Base-by-base conservation (phyloP, 2,797 vertebrate species). In the Parotocinclus haroldoi region DNA sequence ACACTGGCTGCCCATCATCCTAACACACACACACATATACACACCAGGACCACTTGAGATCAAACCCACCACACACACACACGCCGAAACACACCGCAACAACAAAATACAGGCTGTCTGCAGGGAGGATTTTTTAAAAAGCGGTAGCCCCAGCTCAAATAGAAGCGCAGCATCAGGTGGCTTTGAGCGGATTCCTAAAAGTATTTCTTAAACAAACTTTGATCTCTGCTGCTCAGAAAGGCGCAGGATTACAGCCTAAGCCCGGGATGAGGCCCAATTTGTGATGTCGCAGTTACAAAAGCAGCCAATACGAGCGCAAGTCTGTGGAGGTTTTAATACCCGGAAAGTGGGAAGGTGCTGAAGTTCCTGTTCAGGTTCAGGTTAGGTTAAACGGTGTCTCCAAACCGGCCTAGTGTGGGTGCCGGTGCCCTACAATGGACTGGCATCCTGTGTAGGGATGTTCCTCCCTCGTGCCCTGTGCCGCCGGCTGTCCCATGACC, bases 1-100 rank as follows among this genome's bases (percentile, higher is more conserved):
- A 91, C 84, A 89, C n/a, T n/a, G n/a, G n/a, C n/a, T n/a, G n/a
- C 88, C 82, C 39, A 59, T 68, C 59, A 44, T 67, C 72, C 67
- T 63, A 69, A 68, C 59, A 57, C 66, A 42, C 60, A 48, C 46
- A 13, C 46, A 7, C 46, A 48, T 13, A 7, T 50, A 56, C 63
- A 48, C 64, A 73, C 49, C 57, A 72, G 82, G 74, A 44, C 53
- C 46, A 68, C 67, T 72, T 45, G 50, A 70, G 59, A 68, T 68
- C 60, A 79, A 77, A 73, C 67, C 69, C 49, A 70, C 52, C 56
- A 57, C 65, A 65, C 56, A 65, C 53, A 10, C 10, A 45, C 11
- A 60, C 42, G 38, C 27, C 19, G 8, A 17, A 57, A 60, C 27
- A 27, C 27, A 27, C 69, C 67, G 18, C 63, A 71, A 38, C 16